Percentiles rank a stretch among this genome's conserved stretches.
Evolutionary conservation across 2,888 invertebrate genomes (phyloP).

Genomic region (Dicroscelio sp.): DNA sequence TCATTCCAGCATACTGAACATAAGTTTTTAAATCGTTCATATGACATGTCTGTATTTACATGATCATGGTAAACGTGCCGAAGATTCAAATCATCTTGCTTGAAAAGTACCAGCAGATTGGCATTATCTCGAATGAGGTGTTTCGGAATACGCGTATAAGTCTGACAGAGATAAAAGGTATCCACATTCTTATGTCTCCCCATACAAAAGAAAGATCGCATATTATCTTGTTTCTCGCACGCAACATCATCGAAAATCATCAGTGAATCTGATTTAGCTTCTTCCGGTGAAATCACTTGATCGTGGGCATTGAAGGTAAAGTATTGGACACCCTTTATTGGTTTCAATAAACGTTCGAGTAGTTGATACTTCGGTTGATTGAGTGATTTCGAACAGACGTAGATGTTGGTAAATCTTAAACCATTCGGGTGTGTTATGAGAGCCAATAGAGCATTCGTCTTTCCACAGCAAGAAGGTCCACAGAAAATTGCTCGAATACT

Average conservation of each 20-base stretch:
- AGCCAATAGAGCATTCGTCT: slow-evolving; percentile 83
- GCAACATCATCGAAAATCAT: slow-evolving; percentile 84
- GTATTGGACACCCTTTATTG: slow-evolving; percentile 32
- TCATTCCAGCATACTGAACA: slow-evolving; percentile 47
- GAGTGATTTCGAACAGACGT: slow-evolving; percentile 87
- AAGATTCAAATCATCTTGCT: slow-evolving; percentile 83
- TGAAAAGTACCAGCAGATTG: slow-evolving; percentile 82
- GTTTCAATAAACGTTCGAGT: neutral
- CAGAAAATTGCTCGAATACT: slow-evolving; percentile 35
- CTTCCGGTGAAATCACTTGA: slow-evolving; percentile 19
- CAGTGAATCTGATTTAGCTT: slow-evolving; percentile 45
- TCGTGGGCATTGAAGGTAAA: slow-evolving; percentile 37
- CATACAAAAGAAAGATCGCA: slow-evolving; percentile 80
- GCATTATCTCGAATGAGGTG: slow-evolving; percentile 83
- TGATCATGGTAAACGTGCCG: slow-evolving; percentile 81
- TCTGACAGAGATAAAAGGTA: slow-evolving; percentile 76
- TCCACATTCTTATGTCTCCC: slow-evolving; percentile 81
- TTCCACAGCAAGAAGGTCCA: slow-evolving; percentile 20
- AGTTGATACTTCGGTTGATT: slow-evolving; percentile 77
- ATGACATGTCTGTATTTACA: slow-evolving; percentile 84
- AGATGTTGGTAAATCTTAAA: slow-evolving; percentile 89
- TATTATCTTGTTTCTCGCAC: slow-evolving; percentile 86
- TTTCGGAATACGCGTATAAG: too few relatives aligned
- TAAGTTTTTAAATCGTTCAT: slow-evolving; percentile 68
- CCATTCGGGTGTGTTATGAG: slow-evolving; percentile 88